Base-by-base conservation (phyloP, 2,888 invertebrate species). In the Pheosia gnoma region DNA sequence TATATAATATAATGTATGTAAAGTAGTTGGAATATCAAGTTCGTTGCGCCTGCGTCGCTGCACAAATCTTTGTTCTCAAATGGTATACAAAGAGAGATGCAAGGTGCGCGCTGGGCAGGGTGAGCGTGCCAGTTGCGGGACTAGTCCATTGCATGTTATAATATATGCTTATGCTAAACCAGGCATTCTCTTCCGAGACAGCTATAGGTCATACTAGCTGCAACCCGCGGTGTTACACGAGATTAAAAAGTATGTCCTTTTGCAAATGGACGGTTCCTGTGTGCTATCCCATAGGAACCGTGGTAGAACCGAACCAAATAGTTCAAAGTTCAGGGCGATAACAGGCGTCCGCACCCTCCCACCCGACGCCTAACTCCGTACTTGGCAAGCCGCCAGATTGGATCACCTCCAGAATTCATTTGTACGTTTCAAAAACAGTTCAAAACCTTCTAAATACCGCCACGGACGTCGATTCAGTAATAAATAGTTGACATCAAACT, bases 361-460 rank as follows among this genome's bases (percentile, higher is more conserved):
- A 65, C 65, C 66, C 63, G 67, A 65, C 80, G 81, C 78, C 76
- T 66, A 74, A 89, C 90, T 94, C 90, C 94, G 94, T 94, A 91
- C 85, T 95, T 95, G 95, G 95, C 94, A 74, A 0, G 1, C 1
- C 39, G 89, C 95, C 95, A 94, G 84, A 39, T 92, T 94, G 94
- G 94, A 87, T 60, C 61, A 5, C 57, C 65, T 85, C 94, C 94
- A 89, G 79, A 66, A 71, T 77, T 70, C 75, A 71, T 75, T 72
- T 72, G 74, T 70, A 74, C 73, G 62, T 66, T 64, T 62, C 67
- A 59, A 74, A 79, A 81, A 82, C 91, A 92, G 92, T 92, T 76
- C 78, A 76, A 78, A 70, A 66, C 72, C 75, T 67, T 79, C 82
- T 82, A 82, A 79, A 82, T 81, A 80, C 77, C 82, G 67, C 83